phyloP scores from a whole-genome alignment of 2,113 vertebrate genomes.

The Aplodontia rufa region DNA sequence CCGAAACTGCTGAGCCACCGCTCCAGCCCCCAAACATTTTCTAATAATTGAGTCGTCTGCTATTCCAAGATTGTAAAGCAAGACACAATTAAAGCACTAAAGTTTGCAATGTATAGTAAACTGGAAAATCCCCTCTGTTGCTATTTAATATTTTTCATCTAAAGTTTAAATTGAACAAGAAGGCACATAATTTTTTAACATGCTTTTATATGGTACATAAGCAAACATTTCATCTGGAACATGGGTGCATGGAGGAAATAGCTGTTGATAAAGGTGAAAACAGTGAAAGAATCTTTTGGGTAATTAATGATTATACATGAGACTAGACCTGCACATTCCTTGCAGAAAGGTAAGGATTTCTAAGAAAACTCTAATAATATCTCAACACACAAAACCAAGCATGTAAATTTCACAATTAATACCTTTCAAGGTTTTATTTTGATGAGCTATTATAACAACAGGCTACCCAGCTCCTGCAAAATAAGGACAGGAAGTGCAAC shows the following conservation, averaged over 20 bases:
- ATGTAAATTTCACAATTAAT: conserved; percentile 2
- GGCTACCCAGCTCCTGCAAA: conserved; percentile 47
- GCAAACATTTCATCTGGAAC: neutral
- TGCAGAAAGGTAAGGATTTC: neutral
- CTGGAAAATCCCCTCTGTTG: neutral
- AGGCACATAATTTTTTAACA: neutral
- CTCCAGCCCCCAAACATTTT: no score
- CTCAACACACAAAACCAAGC: conserved; percentile 5
- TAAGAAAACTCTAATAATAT: conserved; percentile 25
- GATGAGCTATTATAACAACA: conserved; percentile 53
- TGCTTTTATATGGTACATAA: neutral
- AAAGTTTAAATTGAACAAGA: conserved; percentile 14
- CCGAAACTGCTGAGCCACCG: no score
- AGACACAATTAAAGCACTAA: neutral
- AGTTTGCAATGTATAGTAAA: neutral
- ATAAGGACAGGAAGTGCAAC: conserved; percentile 60
- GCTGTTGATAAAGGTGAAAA: neutral
- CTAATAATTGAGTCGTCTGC: neutral
- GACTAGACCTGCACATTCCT: neutral
- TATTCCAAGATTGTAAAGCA: neutral
- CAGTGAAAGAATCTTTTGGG: neutral
- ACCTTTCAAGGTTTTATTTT: conserved; percentile 63
- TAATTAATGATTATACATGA: neutral
- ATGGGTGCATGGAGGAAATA: neutral
- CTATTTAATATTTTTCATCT: neutral